Base-by-base conservation (phyloP, 1,140 invertebrate genomes). In the Kradibia gibbosae region DNA sequence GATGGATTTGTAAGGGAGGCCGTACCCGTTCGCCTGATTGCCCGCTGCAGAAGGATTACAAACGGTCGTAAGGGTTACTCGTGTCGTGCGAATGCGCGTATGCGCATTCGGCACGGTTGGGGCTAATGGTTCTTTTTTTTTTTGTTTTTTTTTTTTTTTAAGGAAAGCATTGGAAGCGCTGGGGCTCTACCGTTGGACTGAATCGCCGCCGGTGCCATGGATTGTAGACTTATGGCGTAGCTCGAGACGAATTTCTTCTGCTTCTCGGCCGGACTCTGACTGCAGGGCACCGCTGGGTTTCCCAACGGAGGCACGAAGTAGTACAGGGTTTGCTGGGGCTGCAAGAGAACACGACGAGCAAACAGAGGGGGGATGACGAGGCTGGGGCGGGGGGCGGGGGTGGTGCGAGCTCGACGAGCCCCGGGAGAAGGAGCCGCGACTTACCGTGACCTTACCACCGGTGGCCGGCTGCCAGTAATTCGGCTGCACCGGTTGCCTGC, bases 321-420 rank as follows among this genome's bases (percentile, higher is more conserved):
- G n/a, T 91, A 91, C 90, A 91, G 91, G 8, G 90, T 86, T 80
- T 91, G 90, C 45, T 90, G 90, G 0, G 88, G 84, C 89, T 90
- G 71, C 25, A 82, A 85, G 82, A 8, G 67, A 31, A 65, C 22
- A 75, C n/a, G 1, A 25, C 13, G 45, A 71, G n/a, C n/a, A n/a
- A n/a, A n/a, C n/a, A n/a, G n/a, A n/a, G n/a, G n/a, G n/a, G n/a
- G n/a, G n/a, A n/a, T n/a, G n/a, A n/a, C n/a, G n/a, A n/a, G n/a
- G n/a, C n/a, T n/a, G n/a, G n/a, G n/a, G n/a, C n/a, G n/a, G n/a
- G n/a, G n/a, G n/a, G n/a, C n/a, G n/a, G n/a, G n/a, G n/a, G n/a
- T n/a, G n/a, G n/a, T n/a, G n/a, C n/a, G n/a, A n/a, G n/a, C n/a
- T n/a, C n/a, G n/a, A n/a, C n/a, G n/a, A n/a, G n/a, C n/a, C n/a